phyloP scores from a whole-genome alignment of 2,888 invertebrate species.

The Archips crataeganus region DNA sequence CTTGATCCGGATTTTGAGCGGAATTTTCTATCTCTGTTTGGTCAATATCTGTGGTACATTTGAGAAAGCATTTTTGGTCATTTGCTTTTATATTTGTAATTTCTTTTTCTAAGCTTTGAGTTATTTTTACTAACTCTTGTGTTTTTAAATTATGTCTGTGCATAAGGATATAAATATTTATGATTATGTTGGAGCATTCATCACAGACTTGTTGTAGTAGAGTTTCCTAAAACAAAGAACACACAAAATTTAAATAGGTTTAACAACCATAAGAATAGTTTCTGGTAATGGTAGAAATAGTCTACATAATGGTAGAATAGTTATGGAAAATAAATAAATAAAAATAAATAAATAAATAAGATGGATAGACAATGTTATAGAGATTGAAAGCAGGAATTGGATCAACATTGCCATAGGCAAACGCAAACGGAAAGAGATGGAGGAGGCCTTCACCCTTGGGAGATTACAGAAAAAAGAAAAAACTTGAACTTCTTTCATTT shows the following conservation, averaged over 20 bases:
- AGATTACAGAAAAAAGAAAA: too few relatives aligned
- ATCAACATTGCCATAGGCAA: too few relatives aligned
- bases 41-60: slow-evolving; percentile 18
- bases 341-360: too few relatives aligned
- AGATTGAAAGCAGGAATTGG: too few relatives aligned
- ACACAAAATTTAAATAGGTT: not conserved
- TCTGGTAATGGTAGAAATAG: too few relatives aligned
- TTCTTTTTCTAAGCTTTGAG: slow-evolving; percentile 49
- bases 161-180: slow-evolving; percentile 56
- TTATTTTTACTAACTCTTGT: slow-evolving; percentile 44
- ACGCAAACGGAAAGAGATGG: too few relatives aligned
- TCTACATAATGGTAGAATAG: too few relatives aligned
- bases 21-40: slow-evolving; percentile 29
- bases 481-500: too few relatives aligned
- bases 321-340: too few relatives aligned
- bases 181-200: slow-evolving; percentile 54
- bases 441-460: too few relatives aligned
- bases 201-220: slow-evolving; percentile 56
- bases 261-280: too few relatives aligned
- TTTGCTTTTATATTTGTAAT: slow-evolving; percentile 43
- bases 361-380: too few relatives aligned
- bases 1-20: slow-evolving; percentile 4
- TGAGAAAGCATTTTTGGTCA: slow-evolving; percentile 38
- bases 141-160: slow-evolving; percentile 50
- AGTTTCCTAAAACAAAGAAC: slow-evolving; percentile 58